phyloP scores from a whole-genome alignment of 2,888 invertebrate genomes.

The Caenorhabditis zanzibari region DNA sequence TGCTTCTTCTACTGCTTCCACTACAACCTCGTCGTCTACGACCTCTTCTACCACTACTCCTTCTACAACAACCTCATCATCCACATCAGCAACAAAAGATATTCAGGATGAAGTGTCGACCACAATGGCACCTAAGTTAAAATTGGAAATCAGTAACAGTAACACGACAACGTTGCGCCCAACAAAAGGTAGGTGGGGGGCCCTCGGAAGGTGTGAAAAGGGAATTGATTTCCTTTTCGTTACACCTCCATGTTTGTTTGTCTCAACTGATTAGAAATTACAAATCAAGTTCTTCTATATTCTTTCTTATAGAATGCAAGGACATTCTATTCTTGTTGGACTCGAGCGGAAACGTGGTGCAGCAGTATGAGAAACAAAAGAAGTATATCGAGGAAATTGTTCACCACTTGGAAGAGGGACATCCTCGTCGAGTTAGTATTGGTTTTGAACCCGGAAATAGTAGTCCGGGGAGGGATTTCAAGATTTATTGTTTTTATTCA shows the following conservation, averaged over 20 bases:
- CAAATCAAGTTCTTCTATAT: slow-evolving; percentile 42
- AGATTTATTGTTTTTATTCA: slow-evolving; percentile 33
- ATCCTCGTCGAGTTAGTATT: slow-evolving; percentile 61
- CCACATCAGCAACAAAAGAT: slow-evolving; percentile 29
- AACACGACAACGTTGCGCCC: slow-evolving; percentile 34
- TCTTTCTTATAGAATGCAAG: slow-evolving; percentile 63
- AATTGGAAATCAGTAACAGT: slow-evolving; percentile 36
- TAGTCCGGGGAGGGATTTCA: not conserved
- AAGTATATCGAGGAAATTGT: slow-evolving; percentile 68
- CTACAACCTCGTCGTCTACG: slow-evolving; percentile 19
- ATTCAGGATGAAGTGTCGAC: slow-evolving; percentile 49
- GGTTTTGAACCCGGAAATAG: slow-evolving; percentile 19
- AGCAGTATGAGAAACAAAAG: slow-evolving; percentile 73
- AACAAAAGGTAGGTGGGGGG: slow-evolving; percentile 44
- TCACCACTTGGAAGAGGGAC: slow-evolving; percentile 34
- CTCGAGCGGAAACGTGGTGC: slow-evolving; percentile 72
- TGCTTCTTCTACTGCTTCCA: slow-evolving; percentile 3
- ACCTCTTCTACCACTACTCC: slow-evolving; percentile 25
- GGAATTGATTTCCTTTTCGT: slow-evolving; percentile 31
- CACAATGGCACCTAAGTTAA: slow-evolving; percentile 18
- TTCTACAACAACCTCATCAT: slow-evolving; percentile 39
- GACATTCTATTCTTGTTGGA: slow-evolving; percentile 71
- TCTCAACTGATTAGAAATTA: slow-evolving; percentile 25
- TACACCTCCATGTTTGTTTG: slow-evolving; percentile 37
- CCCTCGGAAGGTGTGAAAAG: slow-evolving; percentile 22